Base-by-base conservation (phyloP, 2,113 vertebrate species). In the Dascyllus trimaculatus region DNA sequence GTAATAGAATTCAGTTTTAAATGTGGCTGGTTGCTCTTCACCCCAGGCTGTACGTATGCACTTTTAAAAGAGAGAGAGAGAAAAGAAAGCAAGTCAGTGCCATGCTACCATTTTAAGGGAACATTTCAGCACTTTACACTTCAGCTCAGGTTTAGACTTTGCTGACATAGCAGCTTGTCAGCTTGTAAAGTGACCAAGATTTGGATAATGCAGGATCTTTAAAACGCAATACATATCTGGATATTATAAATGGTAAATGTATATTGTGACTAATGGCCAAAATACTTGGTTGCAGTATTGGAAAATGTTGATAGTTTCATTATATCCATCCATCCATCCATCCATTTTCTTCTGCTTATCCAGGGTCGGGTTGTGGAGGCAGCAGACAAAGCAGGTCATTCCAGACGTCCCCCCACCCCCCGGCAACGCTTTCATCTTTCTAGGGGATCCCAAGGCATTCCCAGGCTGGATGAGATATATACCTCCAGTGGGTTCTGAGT, bases 31-130 rank as follows among this genome's bases (percentile, higher is more conserved):
- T 62, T 80, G 82, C 75, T 68, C 62, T 71, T 76, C 43, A 85
- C 85, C 85, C 29, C 13, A 68, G 85, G 79, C 71, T 78, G 71
- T 35, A 65, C 52, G 61, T 67, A 38, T 74, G 63, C 79, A 83
- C 62, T 82, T 88, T 71, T 75, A 38, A 62, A 53, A 54, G 8
- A 35, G 32, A 9, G 7, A 35, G 32, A 35, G 32, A 61, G 53
- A 78, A 38, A 52, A 65, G 46, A 74, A 71, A 69, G 51, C 54
- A 25, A 80, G 57, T 52, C 10, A 0, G 53, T 62, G 49, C 59
- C 38, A 17, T 29, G 70, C 45, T 73, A 63, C 26, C 18, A 13
- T 85, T 82, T 52, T 21, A 24, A 66, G 46, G 51, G 38, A 76
- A 58, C 63, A 76, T 83, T 69, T 67, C 71, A 67, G 46, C 40